A percentile compares a stretch with the other conserved stretches of the same genome.
Evolutionary conservation across 2,113 vertebrate genomes (phyloP).

Genomic region (Pelmatolapia mariae): DNA sequence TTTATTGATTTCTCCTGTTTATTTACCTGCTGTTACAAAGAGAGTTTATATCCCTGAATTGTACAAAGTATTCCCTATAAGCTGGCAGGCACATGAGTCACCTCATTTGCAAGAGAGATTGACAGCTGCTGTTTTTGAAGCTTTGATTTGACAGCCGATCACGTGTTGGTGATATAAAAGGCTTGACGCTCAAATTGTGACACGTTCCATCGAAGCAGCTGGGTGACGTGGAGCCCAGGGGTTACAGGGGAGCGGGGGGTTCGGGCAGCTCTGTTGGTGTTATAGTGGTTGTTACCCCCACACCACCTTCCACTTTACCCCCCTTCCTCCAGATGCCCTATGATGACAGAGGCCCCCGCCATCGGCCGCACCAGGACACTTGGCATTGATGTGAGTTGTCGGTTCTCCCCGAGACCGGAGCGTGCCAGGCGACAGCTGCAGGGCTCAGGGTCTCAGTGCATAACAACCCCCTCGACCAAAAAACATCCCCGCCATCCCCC

Average conservation of each 20-base stretch:
- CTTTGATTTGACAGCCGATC: not conserved
- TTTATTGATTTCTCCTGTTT: not conserved
- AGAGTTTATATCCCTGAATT: not conserved
- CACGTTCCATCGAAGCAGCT: constrained; percentile 38
- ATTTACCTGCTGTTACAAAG: not conserved
- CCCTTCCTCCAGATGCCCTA: constrained; percentile 46
- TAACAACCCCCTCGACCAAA: constrained; percentile 34
- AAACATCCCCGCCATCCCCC: constrained; percentile 23
- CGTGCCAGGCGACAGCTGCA: constrained; percentile 86
- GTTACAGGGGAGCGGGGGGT: not conserved
- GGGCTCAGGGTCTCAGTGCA: constrained; percentile 59
- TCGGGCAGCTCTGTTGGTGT: not conserved
- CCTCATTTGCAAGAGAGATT: not conserved
- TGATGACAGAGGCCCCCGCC: constrained; percentile 48
- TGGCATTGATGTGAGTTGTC: constrained; percentile 79
- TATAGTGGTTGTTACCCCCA: not conserved
- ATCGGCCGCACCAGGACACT: constrained; percentile 70
- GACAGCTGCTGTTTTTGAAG: constrained; percentile 18
- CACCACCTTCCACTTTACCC: not conserved
- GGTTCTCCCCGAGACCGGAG: constrained; percentile 77
- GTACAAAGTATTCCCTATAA: not conserved
- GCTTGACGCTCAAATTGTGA: not conserved
- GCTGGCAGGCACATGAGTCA: not conserved
- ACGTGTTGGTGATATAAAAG: not conserved
- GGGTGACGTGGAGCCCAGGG: constrained; percentile 9